Conservation (phyloP, 2,113 vertebrate species). For the Sisor rabdophorus region DNA sequence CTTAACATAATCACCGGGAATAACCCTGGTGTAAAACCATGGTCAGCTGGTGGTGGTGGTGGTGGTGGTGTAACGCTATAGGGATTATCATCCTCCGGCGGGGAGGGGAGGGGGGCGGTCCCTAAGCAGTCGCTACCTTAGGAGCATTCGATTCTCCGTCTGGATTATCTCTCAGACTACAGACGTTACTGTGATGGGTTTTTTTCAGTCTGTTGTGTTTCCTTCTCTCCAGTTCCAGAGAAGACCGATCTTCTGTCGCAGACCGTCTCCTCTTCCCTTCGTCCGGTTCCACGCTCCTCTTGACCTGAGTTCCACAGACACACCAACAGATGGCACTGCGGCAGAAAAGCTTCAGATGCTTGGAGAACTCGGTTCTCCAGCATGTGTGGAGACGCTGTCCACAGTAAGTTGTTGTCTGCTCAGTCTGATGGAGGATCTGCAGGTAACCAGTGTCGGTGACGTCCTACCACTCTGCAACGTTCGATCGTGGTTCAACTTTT, state of each 20-base stretch:
- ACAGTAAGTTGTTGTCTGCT: neutral
- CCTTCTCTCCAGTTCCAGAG: neutral
- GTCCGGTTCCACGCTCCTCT: conserved; percentile 7
- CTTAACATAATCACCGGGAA: too few species aligned
- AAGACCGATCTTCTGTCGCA: neutral
- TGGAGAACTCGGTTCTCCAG: neutral
- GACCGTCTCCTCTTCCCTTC: neutral
- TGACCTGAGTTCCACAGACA: conserved; percentile 1
- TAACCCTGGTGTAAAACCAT: too few species aligned
- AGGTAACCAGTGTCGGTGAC: too few species aligned
- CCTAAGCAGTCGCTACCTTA: too few species aligned
- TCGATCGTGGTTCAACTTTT: too few species aligned
- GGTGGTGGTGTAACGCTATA: too few species aligned
- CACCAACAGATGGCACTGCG: neutral
- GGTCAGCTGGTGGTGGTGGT: too few species aligned
- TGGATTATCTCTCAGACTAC: neutral
- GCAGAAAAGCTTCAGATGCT: neutral
- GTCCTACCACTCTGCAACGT: too few species aligned
- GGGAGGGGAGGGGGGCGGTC: too few species aligned
- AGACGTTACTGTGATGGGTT: neutral
- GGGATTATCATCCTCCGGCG: too few species aligned
- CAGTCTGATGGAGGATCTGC: too few species aligned
- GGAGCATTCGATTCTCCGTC: too few species aligned
- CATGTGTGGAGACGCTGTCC: neutral
- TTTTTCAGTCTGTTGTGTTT: neutral